Conservation (phyloP, 1,140 invertebrate species). For the Dryas iulia region DNA sequence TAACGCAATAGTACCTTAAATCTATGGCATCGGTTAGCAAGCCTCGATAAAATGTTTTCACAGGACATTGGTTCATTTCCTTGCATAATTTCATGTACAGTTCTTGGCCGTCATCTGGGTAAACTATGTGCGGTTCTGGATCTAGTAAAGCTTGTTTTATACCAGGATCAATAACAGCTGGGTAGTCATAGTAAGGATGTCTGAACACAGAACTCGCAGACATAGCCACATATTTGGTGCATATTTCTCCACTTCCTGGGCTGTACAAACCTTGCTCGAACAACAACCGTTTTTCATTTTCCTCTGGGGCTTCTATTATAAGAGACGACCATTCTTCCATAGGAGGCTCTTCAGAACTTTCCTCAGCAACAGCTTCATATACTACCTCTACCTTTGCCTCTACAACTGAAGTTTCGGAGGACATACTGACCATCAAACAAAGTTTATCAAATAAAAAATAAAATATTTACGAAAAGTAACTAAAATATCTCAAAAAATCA, state of each 20-base stretch:
- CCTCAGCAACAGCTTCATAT: slow-evolving; percentile 27
- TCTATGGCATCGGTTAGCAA: slow-evolving; percentile 61
- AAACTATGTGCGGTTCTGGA: slow-evolving; percentile 52
- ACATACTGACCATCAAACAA: slow-evolving; percentile 36
- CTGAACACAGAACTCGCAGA: slow-evolving; percentile 70
- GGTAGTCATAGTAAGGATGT: slow-evolving; percentile 77
- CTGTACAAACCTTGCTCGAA: slow-evolving; percentile 44
- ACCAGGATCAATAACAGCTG: slow-evolving; percentile 74
- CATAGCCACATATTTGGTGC: slow-evolving; percentile 55
- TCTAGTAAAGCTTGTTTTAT: slow-evolving; percentile 65
- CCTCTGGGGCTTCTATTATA: slow-evolving; percentile 35
- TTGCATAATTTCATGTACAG: slow-evolving; percentile 68
- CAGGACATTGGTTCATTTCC: slow-evolving; percentile 66
- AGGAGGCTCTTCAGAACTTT: slow-evolving; percentile 51
- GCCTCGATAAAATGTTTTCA: slow-evolving; percentile 59
- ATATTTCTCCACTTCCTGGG: slow-evolving; percentile 60
- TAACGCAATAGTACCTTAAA: slow-evolving; percentile 73
- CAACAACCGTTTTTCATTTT: slow-evolving; percentile 45
- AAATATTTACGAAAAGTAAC: slow-evolving; percentile 22
- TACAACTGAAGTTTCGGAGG: slow-evolving; percentile 29
- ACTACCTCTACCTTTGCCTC: slow-evolving; percentile 33
- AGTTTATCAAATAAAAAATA: slow-evolving; percentile 23
- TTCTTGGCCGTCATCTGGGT: slow-evolving; percentile 67
- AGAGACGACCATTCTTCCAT: slow-evolving; percentile 64
- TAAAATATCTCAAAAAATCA: slow-evolving; percentile 23